These are phyloP conservation scores for Drosophila miranda DNA, from an alignment of 1,140 invertebrate genomes.

Conservation along the genomic window DNA sequence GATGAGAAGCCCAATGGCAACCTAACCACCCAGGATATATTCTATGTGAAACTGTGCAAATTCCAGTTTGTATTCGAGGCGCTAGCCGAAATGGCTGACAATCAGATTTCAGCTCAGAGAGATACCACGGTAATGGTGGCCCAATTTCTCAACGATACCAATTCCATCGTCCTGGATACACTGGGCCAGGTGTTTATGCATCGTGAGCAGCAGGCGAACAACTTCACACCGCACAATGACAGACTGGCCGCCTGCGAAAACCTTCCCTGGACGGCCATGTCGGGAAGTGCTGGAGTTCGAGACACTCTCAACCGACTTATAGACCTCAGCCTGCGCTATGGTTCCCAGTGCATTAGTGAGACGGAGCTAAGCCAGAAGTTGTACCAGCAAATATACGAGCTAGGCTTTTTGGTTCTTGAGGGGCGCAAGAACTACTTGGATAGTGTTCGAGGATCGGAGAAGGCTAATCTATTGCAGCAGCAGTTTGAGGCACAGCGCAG, in stretches of 20 bases:
- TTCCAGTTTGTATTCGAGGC: conserved; percentile 84
- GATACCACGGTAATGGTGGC: conserved; percentile 83
- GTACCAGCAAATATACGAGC: conserved; percentile 87
- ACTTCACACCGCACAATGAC: conserved; percentile 78
- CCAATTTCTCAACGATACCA: conserved; percentile 84
- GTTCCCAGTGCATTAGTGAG: conserved; percentile 80
- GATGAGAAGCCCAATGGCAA: conserved; percentile 83
- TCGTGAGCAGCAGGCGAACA: conserved; percentile 84
- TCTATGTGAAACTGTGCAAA: conserved; percentile 87
- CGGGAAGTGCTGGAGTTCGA: conserved; percentile 84
- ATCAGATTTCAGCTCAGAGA: conserved; percentile 84
- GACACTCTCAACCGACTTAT: conserved; percentile 83
- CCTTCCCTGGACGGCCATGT: conserved; percentile 86
- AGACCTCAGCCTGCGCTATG: conserved; percentile 84
- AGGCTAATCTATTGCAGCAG: conserved; percentile 82
- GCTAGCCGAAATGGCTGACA: conserved; percentile 83
- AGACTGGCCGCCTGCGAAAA: conserved; percentile 83
- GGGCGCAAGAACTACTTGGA: conserved; percentile 88
- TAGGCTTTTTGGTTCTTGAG: conserved; percentile 91
- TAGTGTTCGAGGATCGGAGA: conserved; percentile 85
- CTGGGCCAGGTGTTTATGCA: conserved; percentile 85
- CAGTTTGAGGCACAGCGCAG: conserved; percentile 86
- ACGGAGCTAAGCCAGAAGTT: conserved; percentile 70
- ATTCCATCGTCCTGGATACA: conserved; percentile 84
- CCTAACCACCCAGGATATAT: conserved; percentile 87